A percentile compares a stretch with the other conserved stretches of the same genome.
These are phyloP conservation scores for Epinephelus cyanopodus DNA, from an alignment of 2,113 vertebrate genomes.

Conservation along the genomic window DNA sequence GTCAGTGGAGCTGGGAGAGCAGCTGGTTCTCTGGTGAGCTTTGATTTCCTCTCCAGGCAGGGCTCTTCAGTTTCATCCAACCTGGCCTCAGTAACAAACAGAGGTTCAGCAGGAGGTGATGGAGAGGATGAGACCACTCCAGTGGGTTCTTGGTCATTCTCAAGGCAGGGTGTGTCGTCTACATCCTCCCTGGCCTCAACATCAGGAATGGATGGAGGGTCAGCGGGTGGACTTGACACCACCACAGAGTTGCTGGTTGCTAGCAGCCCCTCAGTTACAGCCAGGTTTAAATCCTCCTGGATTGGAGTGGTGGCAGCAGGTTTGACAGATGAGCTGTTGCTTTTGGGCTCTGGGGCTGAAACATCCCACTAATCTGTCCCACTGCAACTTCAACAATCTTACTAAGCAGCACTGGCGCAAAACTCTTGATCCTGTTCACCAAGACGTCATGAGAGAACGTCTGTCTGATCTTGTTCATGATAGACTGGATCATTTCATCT, in stretches of 20 bases:
- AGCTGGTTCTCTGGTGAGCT: background rate
- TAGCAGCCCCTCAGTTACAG: no score
- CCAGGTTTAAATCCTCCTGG: no score
- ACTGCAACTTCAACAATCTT: background rate
- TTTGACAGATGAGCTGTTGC: background rate
- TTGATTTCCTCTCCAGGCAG: background rate
- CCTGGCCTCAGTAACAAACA: no score
- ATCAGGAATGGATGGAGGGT: no score
- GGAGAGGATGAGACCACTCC: background rate
- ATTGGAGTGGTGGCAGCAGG: background rate
- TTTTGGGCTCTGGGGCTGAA: constrained; percentile 24
- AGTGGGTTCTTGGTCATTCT: no score
- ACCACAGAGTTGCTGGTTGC: background rate
- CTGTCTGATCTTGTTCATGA: constrained; percentile 7
- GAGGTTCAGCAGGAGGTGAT: no score
- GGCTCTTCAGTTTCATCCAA: background rate
- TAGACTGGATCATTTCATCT: constrained; percentile 11
- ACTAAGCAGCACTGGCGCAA: background rate
- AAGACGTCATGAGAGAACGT: background rate
- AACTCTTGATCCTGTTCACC: background rate
- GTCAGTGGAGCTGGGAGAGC: background rate
- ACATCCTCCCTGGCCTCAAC: no score
- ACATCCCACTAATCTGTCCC: background rate
- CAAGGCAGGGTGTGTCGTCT: no score
- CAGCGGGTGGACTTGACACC: background rate